Base-by-base conservation (phyloP, 2,113 vertebrate genomes). In the Gymnarchus niloticus region DNA sequence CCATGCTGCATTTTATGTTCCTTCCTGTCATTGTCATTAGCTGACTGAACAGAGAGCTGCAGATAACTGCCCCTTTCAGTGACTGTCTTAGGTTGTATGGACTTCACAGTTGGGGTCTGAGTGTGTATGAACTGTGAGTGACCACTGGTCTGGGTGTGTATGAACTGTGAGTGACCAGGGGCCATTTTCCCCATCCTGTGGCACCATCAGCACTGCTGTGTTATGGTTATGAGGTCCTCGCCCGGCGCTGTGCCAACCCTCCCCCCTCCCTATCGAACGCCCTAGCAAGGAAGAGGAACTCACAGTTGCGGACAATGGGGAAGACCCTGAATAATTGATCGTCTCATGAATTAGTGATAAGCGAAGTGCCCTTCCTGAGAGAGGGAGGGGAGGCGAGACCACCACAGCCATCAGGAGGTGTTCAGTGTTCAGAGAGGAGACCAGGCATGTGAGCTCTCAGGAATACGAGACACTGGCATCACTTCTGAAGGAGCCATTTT, bases 261-360 rank as follows among this genome's bases (percentile, higher is more conserved):
- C 23, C 2, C 56, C 23, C 28, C 12, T 69, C 33, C 14, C 61
- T n/a, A n/a, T n/a, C 28, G 4, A 69, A 37, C 28, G 14, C 49
- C 52, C 76, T 78, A 76, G 28, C 25, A 41, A 82, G 57, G 54
- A 56, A 88, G 85, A 28, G 78, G 46, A 83, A 49, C 56, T 80
- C 59, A 46, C 83, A n/a, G n/a, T n/a, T n/a, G n/a, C n/a, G 54
- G 81, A 87, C 87, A 83, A 85, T 88, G 87, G 83, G 85, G 87
- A 86, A 86, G 77, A 78, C 49, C n/a, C 37, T 89, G 77, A 88
- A 88, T 88, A 87, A 90, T 88, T 89, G n/a, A 91, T 73, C 23
- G 52, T 87, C 49, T 28, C 78, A 49, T 91, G 76, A 90, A 90
- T 90, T 86, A 87, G 83, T 88, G 3, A 89, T 89, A 80, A 83